Base-by-base conservation (phyloP, 2,888 invertebrate genomes). In the Epistrophe grossulariae region DNA sequence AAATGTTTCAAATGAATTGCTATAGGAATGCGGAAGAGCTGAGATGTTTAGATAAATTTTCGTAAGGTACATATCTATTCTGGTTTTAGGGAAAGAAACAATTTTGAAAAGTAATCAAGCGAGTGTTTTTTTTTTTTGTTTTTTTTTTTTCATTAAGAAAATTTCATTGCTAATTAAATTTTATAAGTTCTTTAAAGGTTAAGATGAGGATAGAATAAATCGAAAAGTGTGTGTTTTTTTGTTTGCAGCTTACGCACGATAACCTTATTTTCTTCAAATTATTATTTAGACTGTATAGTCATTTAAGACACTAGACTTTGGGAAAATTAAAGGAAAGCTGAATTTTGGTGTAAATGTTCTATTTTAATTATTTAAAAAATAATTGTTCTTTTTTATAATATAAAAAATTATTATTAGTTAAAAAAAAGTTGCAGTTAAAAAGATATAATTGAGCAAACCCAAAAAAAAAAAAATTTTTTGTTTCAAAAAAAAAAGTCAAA, bases 1-100 rank as follows among this genome's bases (percentile, higher is more conserved):
- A 85, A 82, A 78, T 78, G 78, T 52, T 78, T 52, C 64, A 74
- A 85, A 81, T 73, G 77, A 81, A 78, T 72, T 85, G 62, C 40
- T 64, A 24, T 55, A 28, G 38, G 24, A 35, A 45, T 24, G 72
- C 15, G 28, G 48, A n/a, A 35, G 77, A 68, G 43, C 28, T 66
- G 77, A 68, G 43, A 38, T 66, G 60, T 48, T 31, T 24, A 72
- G 55, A 60, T 24, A 24, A 24, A 24, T 24, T 24, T 24, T 24
- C 24, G n/a, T 24, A 24, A 73, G 74, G 71, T 70, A 28, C 15
- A 43, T 74, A 48, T 17, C 17, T 9, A 10, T 57, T 60, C 19
- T 60, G 38, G 31, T 28, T 60, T 60, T 38, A 7, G 31, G 13
- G 76, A 38, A 35, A 6, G 31, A 60, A 70, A 31, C 52, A 45